Evolutionary conservation across 2,888 invertebrate genomes (phyloP), one percentile per base, ranked within the genome.

Genomic region (Oasisia sp.): DNA sequence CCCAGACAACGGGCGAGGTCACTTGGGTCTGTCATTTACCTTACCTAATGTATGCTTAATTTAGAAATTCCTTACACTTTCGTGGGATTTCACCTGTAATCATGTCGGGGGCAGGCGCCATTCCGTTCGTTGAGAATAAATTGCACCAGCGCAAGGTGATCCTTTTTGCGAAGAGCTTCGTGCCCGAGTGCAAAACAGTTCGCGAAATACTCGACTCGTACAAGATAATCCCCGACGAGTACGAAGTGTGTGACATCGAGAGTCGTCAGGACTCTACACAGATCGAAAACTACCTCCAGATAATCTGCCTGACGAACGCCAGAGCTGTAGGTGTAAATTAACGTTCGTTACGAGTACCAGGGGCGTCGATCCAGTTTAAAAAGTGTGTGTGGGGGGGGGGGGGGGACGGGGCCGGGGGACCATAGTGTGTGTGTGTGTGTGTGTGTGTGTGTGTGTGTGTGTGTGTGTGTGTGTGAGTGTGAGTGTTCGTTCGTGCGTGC

Each of bases 231-330:
- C 94, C 93, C n/a, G 92, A 93, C 8, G 93, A 92, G 8, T 95
- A 94, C 92, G 95, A 96, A 94, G 94, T 94, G 9, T 95, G 95
- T 19, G 95, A 96, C 93, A 96, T 96, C 19, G 96, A 96, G 92
- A 93, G 93, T 56, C 93, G 96, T 89, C 96, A 96, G 92, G 96
- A 96, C 92, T 95, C 95, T 91, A 94, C 94, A 2, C 95, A 96
- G 93, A 95, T 96, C 45, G 96, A 96, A 94, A 95, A 95, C 92
- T 96, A 96, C 93, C 95, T 96, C 93, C 95, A 95, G 93, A 94
- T 95, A 91, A 92, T 96, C 32, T 96, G 96, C 93, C 93, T 95
- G 27, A 95, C 95, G 32, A 95, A 96, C 92, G 93, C 94, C 27
- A 94, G 96, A 93, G 94, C 94, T 94, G 96, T 96, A 94, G 92